Base-by-base conservation (phyloP, 1,140 invertebrate genomes). In the Drosophila ananassae region DNA sequence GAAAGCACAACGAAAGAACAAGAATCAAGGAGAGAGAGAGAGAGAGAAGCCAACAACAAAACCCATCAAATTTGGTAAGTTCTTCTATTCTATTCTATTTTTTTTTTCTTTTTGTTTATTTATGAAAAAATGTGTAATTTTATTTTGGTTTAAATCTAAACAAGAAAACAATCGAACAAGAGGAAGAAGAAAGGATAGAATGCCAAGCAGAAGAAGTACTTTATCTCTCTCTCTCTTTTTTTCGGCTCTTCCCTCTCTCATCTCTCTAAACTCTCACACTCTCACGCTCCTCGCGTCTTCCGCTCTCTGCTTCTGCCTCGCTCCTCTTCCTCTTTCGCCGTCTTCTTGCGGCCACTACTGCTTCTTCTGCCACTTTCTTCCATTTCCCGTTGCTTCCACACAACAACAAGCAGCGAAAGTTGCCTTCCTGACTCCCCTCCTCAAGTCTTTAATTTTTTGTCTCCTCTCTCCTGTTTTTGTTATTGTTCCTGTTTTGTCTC, bases 351-450 rank as follows among this genome's bases (percentile, higher is more conserved):
- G 48, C 21, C 60, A 30, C 56, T 52, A 22, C 56, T 34, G 13
- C 13, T 57, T 25, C 32, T 30, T 62, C 30, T 39, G 32, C 56
- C 47, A 13, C 58, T 30, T 66, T 37, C 59, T 52, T 24, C 46
- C 53, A 76, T 64, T 84, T 83, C 46, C 72, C 80, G 80, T 84
- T 83, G 72, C 17, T 17, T 17, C 17, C 17, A 17, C 68, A 68
- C 62, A 64, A 28, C 25, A 28, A 28, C 64, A 59, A 85, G 77
- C 82, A 87, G 82, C 82, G 82, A 85, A 85, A 85, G 82, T 87
- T 85, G 82, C 77, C 69, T 85, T 85, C 81, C 81, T 77, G 81
- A 46, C 25, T 62, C 17, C 1, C 17, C 17, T 17, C 17, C 17
- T 66, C 24, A 50, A 28, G 17, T 60, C 17, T 32, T 17, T 46